These are phyloP conservation scores for Smutsia temminckii DNA, from an alignment of 2,797 vertebrate species.

Conservation along the genomic window DNA sequence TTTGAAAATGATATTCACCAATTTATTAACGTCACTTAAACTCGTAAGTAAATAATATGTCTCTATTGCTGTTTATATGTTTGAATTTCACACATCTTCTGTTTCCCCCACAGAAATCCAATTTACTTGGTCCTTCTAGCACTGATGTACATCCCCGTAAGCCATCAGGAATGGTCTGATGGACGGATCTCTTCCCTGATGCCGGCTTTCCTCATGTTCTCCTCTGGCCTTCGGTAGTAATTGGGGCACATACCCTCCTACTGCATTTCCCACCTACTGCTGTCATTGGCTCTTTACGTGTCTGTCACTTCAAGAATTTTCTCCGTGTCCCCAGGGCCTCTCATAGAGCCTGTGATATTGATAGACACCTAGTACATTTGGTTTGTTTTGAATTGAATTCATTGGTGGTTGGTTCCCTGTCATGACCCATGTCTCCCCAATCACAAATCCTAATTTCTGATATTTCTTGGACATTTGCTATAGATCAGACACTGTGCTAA, in stretches of 20 bases:
- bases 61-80: not conserved
- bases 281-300: not conserved
- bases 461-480: not conserved
- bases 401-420: not conserved
- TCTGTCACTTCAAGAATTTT: not conserved
- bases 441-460: slow-evolving; percentile 1
- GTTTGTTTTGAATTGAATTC: not conserved
- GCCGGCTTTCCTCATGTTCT: not conserved
- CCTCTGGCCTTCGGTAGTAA: not conserved
- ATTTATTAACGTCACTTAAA: not conserved
- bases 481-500: not conserved
- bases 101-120: not conserved
- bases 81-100: slow-evolving; percentile 8
- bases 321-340: not conserved
- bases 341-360: not conserved
- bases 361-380: not conserved
- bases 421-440: not conserved
- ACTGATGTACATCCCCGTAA: not conserved
- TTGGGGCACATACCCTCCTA: not conserved
- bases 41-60: not conserved
- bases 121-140: not conserved
- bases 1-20: slow-evolving; percentile 6
- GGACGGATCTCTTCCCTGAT: not conserved
- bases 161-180: not conserved
- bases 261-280: not conserved